Evolutionary conservation across 2,113 vertebrate genomes (phyloP), one percentile per base, ranked within the genome.

Genomic region (Rissa tridactyla): DNA sequence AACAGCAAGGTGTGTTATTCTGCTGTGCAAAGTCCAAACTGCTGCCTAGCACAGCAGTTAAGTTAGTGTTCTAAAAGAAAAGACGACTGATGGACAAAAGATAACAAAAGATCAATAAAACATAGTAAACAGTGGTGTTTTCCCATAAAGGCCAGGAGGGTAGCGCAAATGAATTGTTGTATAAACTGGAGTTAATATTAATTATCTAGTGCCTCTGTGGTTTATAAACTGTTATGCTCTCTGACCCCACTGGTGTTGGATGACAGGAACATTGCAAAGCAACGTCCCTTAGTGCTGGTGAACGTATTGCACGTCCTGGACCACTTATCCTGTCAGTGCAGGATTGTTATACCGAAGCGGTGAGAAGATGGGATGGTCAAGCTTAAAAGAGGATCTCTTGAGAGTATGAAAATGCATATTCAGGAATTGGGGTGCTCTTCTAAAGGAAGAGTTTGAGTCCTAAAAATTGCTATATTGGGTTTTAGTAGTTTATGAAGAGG

Each of bases 21-120:
- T 88, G 52, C 76, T 51, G 4, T 42, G 34, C 26, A 32, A 64
- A 92, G 26, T 75, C 70, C 68, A 70, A 25, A 57, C 88, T 19
- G 18, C 71, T 70, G 18, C 5, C 7, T 7, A 16, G 47, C 52
- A 60, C 16, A 85, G 68, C 13, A 11, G 12, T 73, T 68, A 86
- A 57, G 34, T 82, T 90, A 40, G 61, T 58, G 18, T 73, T 92
- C 71, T 84, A 32, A 78, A 75, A 82, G 84, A 64, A 46, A 27
- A 71, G 86, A 25, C 1, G 5, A 57, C 70, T 86, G 87, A 84
- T 64, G 49, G 89, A 64, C 86, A 82, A 5, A 52, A 52, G 70
- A 55, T 85, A 92, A 80, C 49, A 60, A 77, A 32, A 86, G 76
- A 96, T 95, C 94, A 79, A 85, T 96, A 79, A 76, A 66, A 70